Evolutionary conservation across 2,113 vertebrate species (phyloP).

Genomic region (Calypte anna): DNA sequence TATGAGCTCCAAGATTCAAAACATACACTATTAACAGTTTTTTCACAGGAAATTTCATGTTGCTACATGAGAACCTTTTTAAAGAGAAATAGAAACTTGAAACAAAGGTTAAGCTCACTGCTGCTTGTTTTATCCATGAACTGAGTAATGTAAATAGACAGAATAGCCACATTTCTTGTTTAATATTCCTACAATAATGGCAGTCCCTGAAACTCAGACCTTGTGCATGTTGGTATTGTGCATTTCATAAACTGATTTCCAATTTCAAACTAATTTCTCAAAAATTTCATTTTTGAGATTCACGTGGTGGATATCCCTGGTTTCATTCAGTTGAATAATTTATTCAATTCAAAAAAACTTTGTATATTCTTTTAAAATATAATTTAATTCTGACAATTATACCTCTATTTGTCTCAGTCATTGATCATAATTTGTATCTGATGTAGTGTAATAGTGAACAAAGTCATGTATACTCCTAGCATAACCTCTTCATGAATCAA

Average conservation of each 20-base stretch:
- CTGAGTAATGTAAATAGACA: not conserved
- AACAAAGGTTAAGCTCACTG: not conserved
- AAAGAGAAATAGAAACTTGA: not conserved
- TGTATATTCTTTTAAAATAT: not conserved
- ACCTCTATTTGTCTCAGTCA: not conserved
- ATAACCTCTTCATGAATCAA: not conserved
- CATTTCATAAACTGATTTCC: not conserved
- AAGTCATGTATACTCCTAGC: not conserved
- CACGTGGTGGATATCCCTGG: not conserved
- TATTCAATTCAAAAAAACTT: not conserved
- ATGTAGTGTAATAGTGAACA: not conserved
- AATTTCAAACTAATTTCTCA: too few species aligned
- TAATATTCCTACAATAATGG: not conserved
- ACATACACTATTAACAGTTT: not conserved
- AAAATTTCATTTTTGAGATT: not conserved
- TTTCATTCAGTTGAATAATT: not conserved
- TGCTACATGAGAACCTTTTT: not conserved
- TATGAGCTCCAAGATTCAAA: not conserved
- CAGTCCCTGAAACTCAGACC: not conserved
- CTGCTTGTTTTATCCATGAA: not conserved
- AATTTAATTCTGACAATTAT: slow-evolving; percentile 20
- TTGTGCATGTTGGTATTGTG: not conserved
- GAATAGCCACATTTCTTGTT: not conserved
- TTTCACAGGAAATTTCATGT: not conserved
- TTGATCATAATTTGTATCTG: not conserved